phyloP scores from a whole-genome alignment of 1,140 invertebrate species.

The Pomacea maculata region DNA sequence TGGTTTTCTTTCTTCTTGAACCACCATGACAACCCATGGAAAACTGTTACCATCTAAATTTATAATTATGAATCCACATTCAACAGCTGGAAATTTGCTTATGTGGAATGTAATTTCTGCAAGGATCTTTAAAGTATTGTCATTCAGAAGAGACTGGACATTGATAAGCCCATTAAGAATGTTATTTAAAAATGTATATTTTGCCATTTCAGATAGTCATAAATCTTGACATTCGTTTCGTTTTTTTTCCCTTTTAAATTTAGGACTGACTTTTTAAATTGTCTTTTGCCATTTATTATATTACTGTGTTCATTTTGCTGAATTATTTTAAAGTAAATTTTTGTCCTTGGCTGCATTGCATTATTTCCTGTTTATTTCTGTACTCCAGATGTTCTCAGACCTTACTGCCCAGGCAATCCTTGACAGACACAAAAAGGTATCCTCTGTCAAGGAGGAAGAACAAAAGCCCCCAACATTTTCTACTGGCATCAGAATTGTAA shows the following conservation, averaged over 20 bases:
- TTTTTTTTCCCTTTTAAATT: too few relatives aligned
- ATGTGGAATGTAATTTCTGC: not conserved
- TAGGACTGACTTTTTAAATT: too few relatives aligned
- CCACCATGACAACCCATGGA: not conserved
- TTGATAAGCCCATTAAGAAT: too few relatives aligned
- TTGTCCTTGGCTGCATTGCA: not conserved
- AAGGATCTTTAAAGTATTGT: too few relatives aligned
- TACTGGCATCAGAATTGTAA: slow-evolving; percentile 61
- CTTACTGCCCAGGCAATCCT: slow-evolving; percentile 88
- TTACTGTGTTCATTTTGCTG: not conserved
- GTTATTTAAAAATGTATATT: too few relatives aligned
- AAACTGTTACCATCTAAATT: not conserved
- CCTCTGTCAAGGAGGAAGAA: slow-evolving; percentile 59
- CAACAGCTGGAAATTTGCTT: not conserved
- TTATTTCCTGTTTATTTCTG: not conserved
- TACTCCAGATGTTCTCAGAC: slow-evolving; percentile 82
- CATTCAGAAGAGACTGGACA: too few relatives aligned
- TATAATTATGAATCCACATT: not conserved
- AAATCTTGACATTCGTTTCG: too few relatives aligned
- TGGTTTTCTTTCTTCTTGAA: too few relatives aligned
- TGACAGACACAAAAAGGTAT: slow-evolving; percentile 79
- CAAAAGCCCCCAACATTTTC: slow-evolving; percentile 49
- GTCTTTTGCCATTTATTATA: too few relatives aligned
- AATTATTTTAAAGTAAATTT: slow-evolving; percentile 3
- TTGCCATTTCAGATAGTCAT: too few relatives aligned